phyloP scores from a whole-genome alignment of 2,888 invertebrate species.

The Chaitophorus viminalis region DNA sequence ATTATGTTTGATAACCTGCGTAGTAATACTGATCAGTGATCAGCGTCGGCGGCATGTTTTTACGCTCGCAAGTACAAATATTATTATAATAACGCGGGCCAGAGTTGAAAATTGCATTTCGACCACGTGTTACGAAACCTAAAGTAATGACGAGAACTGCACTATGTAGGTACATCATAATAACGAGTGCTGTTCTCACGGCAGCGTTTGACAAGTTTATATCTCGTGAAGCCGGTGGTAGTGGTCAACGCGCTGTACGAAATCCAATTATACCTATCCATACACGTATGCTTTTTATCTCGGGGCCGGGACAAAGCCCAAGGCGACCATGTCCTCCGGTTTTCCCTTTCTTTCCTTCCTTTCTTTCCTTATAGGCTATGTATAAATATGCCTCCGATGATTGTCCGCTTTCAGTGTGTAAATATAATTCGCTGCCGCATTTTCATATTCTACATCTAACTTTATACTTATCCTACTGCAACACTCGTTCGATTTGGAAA shows the following conservation, averaged over 20 bases:
- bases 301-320: slow-evolving; percentile 25
- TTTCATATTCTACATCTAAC: neutral
- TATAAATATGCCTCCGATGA: neutral
- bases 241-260: neutral
- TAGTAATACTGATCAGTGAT: neutral
- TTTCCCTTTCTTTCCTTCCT: slow-evolving; percentile 1
- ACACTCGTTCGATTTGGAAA: neutral
- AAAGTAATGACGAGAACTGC: neutral
- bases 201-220: neutral
- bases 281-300: neutral
- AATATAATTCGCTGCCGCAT: neutral
- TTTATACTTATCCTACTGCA: neutral
- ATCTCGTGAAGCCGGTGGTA: neutral
- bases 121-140: neutral
- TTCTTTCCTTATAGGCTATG: neutral
- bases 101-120: slow-evolving; percentile 2
- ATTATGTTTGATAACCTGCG: too few relatives aligned
- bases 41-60: neutral
- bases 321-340: slow-evolving; percentile 11
- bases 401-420: neutral
- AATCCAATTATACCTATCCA: slow-evolving; percentile 5
- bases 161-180: neutral
- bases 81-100: neutral
- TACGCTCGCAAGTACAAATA: neutral
- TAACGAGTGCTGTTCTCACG: slow-evolving; percentile 48